A percentile compares a stretch with the other conserved stretches of the same genome.
These are phyloP conservation scores for Misgurnus anguillicaudatus DNA, from an alignment of 2,113 vertebrate genomes.

Conservation along the genomic window DNA sequence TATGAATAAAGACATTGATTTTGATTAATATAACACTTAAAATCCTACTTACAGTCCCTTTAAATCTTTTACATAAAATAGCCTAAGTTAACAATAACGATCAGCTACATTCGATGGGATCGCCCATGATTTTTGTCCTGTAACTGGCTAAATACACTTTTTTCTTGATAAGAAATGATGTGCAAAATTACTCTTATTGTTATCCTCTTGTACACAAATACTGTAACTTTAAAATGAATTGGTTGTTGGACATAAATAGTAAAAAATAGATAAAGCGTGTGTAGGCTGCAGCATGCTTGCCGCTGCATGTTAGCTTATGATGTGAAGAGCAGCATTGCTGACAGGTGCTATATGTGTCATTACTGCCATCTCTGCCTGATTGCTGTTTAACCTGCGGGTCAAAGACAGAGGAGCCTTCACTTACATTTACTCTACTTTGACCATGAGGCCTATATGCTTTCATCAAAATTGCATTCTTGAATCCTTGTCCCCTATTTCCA, in stretches of 20 bases:
- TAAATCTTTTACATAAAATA: too few relatives aligned
- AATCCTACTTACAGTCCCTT: too few relatives aligned
- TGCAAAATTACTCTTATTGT: too few relatives aligned
- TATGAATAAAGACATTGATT: too few relatives aligned
- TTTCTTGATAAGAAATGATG: too few relatives aligned
- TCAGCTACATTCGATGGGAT: too few relatives aligned
- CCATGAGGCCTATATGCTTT: conserved; percentile 35
- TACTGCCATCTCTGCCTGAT: conserved; percentile 45
- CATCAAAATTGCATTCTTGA: conserved; percentile 45
- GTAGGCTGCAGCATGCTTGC: neutral
- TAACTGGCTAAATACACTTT: too few relatives aligned
- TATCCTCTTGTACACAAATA: too few relatives aligned
- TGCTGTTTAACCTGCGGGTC: conserved; percentile 54
- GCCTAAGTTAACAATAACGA: too few relatives aligned
- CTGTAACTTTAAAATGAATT: too few relatives aligned
- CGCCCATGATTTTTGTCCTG: too few relatives aligned
- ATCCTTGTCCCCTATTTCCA: conserved; percentile 37
- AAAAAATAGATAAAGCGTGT: neutral
- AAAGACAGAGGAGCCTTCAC: conserved; percentile 36
- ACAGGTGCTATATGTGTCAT: conserved; percentile 40
- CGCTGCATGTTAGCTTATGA: neutral
- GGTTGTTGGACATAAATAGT: neutral
- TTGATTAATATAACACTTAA: too few relatives aligned
- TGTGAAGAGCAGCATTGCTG: conserved; percentile 19
- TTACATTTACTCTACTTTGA: conserved; percentile 38